Evolutionary conservation across 1,140 invertebrate species (phyloP).

Genomic region (Microplitis demolitor): DNA sequence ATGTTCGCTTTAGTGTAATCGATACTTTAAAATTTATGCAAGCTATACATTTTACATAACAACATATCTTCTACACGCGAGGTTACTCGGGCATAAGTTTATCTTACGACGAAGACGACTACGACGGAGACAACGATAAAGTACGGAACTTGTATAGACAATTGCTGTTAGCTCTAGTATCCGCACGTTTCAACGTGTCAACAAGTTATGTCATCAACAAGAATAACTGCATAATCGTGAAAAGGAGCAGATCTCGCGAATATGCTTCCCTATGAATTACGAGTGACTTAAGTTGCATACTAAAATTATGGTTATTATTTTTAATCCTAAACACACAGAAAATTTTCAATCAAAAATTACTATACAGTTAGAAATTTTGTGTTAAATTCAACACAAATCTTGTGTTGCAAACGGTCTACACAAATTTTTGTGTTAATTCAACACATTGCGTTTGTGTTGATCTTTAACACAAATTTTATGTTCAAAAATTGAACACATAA

Average conservation of each 20-base stretch:
- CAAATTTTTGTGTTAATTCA: too few species aligned
- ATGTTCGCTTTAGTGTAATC: conserved; percentile 6
- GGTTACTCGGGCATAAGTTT: neutral
- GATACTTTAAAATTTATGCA: conserved; percentile 28
- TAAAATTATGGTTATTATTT: too few species aligned
- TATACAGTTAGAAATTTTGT: too few species aligned
- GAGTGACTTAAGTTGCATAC: too few species aligned
- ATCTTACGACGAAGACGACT: neutral
- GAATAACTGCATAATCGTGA: conserved; percentile 4
- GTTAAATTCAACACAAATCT: too few species aligned
- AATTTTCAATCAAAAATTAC: too few species aligned
- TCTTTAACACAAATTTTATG: too few species aligned
- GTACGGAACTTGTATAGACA: conserved; percentile 33
- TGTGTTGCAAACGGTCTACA: too few species aligned
- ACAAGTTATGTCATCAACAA: conserved; percentile 20
- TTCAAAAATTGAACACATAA: too few species aligned
- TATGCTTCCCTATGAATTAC: neutral
- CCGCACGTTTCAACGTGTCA: conserved; percentile 15
- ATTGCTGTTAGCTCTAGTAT: neutral
- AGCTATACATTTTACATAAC: conserved; percentile 26
- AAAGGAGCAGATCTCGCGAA: neutral
- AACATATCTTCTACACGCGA: conserved; percentile 21
- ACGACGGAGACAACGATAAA: conserved; percentile 24
- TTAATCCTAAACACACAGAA: too few species aligned
- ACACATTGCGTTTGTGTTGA: too few species aligned